These are phyloP conservation scores for Rhinichthys klamathensis DNA, from an alignment of 2,113 vertebrate genomes.

Conservation along the genomic window DNA sequence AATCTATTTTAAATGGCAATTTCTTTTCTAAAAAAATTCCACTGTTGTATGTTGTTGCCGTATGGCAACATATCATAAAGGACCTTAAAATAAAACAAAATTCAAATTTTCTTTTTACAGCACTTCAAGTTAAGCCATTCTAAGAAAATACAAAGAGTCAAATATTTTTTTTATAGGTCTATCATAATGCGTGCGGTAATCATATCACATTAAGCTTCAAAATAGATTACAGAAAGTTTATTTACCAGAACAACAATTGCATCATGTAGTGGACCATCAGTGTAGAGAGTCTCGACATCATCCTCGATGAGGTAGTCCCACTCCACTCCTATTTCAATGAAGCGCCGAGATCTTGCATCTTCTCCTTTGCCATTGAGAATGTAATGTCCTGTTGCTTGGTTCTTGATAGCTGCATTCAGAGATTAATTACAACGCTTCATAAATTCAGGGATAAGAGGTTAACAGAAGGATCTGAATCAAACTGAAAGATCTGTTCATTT, in stretches of 20 bases:
- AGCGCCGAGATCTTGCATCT: conserved; percentile 84
- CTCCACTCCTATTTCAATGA: conserved; percentile 94
- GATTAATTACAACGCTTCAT: conserved; percentile 48
- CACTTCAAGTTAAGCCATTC: too few species aligned
- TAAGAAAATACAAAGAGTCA: too few species aligned
- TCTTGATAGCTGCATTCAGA: conserved; percentile 90
- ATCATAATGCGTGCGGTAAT: too few species aligned
- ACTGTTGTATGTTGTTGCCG: too few species aligned
- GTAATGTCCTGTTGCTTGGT: conserved; percentile 96
- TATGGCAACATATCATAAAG: too few species aligned
- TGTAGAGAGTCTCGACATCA: conserved; percentile 87
- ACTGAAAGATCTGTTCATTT: not conserved
- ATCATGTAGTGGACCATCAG: conserved; percentile 89
- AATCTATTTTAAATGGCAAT: too few species aligned
- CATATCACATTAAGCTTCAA: not conserved
- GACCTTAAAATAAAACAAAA: too few species aligned
- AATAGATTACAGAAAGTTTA: not conserved
- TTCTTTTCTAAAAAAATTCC: too few species aligned
- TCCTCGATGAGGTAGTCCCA: conserved; percentile 94
- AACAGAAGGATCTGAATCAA: not conserved
- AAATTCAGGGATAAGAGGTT: not conserved
- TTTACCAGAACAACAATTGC: conserved; percentile 91
- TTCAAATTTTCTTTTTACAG: too few species aligned
- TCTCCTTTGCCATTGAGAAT: conserved; percentile 94
- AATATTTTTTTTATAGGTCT: too few species aligned